A percentile compares a stretch with the other conserved stretches of the same genome.
phyloP scores from a whole-genome alignment of 2,113 vertebrate species.

The Dipodomys merriami region DNA sequence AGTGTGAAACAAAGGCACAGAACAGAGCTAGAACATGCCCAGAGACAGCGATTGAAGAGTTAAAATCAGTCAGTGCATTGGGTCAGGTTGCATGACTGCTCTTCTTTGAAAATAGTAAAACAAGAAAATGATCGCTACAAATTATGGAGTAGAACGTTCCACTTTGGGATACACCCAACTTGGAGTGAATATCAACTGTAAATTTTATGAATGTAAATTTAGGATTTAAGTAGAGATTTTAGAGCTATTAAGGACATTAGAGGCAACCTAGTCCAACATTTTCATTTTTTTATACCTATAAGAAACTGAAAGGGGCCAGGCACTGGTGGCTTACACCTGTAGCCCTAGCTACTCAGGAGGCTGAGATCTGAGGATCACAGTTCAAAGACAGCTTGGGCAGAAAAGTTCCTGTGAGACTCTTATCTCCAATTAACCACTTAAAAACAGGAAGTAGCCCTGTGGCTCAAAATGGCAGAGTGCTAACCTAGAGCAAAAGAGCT shows the following conservation, averaged over 20 bases:
- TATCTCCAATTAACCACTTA: too few relatives aligned
- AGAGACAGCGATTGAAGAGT: not conserved
- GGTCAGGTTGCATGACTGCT: not conserved
- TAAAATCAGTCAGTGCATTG: not conserved
- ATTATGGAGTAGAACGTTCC: not conserved
- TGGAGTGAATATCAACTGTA: not conserved
- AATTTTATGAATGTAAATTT: not conserved
- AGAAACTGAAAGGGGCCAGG: too few relatives aligned
- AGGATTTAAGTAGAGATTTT: not conserved
- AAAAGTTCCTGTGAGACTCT: too few relatives aligned
- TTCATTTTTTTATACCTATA: not conserved
- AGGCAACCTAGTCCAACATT: not conserved
- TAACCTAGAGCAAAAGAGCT: too few relatives aligned
- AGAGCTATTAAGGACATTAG: not conserved
- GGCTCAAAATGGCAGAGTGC: too few relatives aligned
- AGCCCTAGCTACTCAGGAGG: too few relatives aligned
- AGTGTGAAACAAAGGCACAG: not conserved
- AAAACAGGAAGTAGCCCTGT: too few relatives aligned
- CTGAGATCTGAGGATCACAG: too few relatives aligned
- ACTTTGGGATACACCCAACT: not conserved
- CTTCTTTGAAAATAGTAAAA: not conserved
- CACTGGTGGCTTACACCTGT: too few relatives aligned
- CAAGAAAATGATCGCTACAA: not conserved
- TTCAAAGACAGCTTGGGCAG: too few relatives aligned
- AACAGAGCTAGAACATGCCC: not conserved